phyloP scores from a whole-genome alignment of 2,113 vertebrate species.

The Myiagra hebetior region DNA sequence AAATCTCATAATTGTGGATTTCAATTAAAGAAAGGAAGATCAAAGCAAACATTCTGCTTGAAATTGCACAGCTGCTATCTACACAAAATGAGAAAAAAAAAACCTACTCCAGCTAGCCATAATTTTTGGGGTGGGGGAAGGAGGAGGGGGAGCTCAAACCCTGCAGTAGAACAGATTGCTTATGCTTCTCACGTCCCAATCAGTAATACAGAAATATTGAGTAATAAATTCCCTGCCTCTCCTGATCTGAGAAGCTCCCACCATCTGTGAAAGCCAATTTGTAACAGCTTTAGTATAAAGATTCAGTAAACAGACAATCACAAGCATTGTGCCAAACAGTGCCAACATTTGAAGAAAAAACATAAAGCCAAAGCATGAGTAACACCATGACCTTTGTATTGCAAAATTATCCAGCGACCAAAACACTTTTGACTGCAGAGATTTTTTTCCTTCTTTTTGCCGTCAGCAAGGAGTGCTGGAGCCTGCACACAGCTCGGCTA shows the following conservation, averaged over 20 bases:
- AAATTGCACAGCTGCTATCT: conserved; percentile 83
- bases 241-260: conserved; percentile 76
- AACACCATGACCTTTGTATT: conserved; percentile 57
- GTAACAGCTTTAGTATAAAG: conserved; percentile 80
- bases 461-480: conserved; percentile 20
- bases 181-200: conserved; percentile 78
- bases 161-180: conserved; percentile 73
- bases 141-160: conserved; percentile 49
- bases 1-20: conserved; percentile 85
- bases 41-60: conserved; percentile 82
- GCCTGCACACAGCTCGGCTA: conserved; percentile 22
- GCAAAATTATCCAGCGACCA: conserved; percentile 65
- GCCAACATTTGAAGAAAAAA: conserved; percentile 61
- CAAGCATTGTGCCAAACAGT: conserved; percentile 69
- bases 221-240: conserved; percentile 81
- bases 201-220: conserved; percentile 84
- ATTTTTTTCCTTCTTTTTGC: neutral
- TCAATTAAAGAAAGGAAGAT: conserved; percentile 82
- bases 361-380: conserved; percentile 67
- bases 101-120: conserved; percentile 58
- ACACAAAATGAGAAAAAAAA: conserved; percentile 71
- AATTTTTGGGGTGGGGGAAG: conserved; percentile 65
- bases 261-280: conserved; percentile 85
- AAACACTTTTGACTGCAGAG: conserved; percentile 61
- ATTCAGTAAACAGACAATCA: conserved; percentile 80